Percentiles rank a stretch among this genome's conserved stretches.
phyloP scores from a whole-genome alignment of 2,113 vertebrate species.

The Oenanthe melanoleuca region DNA sequence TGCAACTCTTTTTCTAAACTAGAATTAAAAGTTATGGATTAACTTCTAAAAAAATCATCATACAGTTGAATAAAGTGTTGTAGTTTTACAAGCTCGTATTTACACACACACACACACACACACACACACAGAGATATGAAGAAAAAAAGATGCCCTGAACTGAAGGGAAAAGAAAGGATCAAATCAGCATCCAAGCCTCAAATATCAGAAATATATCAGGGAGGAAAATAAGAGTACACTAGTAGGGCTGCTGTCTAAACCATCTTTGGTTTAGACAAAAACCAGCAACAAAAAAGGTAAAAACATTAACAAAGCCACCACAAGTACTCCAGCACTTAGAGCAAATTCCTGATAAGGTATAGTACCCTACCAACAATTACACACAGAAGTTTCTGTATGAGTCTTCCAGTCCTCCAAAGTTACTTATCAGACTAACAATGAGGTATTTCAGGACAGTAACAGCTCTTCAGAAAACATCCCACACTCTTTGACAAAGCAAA shows the following conservation, averaged over 20 bases:
- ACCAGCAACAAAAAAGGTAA: neutral
- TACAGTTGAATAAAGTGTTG: neutral
- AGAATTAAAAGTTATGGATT: neutral
- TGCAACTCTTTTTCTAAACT: neutral
- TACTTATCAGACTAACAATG: neutral
- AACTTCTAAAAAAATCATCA: neutral
- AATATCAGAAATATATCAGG: neutral
- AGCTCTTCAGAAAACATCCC: neutral
- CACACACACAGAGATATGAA: neutral
- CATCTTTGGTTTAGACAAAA: neutral
- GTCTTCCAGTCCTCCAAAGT: neutral
- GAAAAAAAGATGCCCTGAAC: neutral
- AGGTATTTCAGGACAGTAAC: neutral
- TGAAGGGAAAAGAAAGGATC: neutral
- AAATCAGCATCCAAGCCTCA: neutral
- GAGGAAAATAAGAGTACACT: neutral
- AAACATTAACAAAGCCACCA: neutral
- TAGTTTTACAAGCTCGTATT: neutral
- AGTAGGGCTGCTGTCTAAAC: neutral
- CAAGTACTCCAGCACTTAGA: neutral
- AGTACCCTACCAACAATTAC: neutral
- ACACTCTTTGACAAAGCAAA: neutral
- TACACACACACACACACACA: neutral
- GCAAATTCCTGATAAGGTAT: neutral
- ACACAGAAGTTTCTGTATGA: neutral